These are phyloP conservation scores for Suillia variegata DNA, from an alignment of 2,888 invertebrate genomes.

Conservation along the genomic window DNA sequence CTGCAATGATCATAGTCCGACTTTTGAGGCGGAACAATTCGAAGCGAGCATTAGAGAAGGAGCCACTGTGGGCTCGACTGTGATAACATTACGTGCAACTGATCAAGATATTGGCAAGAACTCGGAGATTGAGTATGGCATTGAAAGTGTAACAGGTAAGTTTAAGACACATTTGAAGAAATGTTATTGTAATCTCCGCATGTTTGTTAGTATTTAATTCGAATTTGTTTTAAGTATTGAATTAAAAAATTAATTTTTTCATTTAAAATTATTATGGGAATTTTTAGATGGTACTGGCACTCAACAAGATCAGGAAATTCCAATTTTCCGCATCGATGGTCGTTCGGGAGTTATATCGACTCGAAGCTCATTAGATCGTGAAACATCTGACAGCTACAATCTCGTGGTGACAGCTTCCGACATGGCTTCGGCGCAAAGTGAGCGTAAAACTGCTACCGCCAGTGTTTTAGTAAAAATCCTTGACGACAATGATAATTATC, in stretches of 20 bases:
- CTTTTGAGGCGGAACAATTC: conserved; percentile 90
- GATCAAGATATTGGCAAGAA: conserved; percentile 92
- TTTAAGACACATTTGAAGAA: conserved; percentile 11
- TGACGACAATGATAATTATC: conserved; percentile 93
- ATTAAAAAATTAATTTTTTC: too few species aligned
- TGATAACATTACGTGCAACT: conserved; percentile 87
- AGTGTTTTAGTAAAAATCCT: conserved; percentile 81
- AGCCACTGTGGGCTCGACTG: conserved; percentile 84
- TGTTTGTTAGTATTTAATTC: too few species aligned
- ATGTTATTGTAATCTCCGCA: too few species aligned
- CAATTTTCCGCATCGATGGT: conserved; percentile 84
- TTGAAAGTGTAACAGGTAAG: conserved; percentile 71
- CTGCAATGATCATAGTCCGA: conserved; percentile 93
- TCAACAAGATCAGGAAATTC: conserved; percentile 70
- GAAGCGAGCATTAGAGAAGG: conserved; percentile 88
- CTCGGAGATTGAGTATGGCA: conserved; percentile 81
- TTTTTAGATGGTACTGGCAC: conserved; percentile 64
- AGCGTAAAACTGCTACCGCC: conserved; percentile 80
- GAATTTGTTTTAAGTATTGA: too few species aligned
- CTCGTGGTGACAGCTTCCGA: conserved; percentile 86
- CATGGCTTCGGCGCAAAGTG: conserved; percentile 78
- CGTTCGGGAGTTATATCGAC: conserved; percentile 87
- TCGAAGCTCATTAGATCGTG: conserved; percentile 81
- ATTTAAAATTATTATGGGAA: too few species aligned
- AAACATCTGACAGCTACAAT: conserved; percentile 82